Evolutionary conservation across 1,140 invertebrate species (phyloP).

Genomic region (Parasteatoda tepidariorum): DNA sequence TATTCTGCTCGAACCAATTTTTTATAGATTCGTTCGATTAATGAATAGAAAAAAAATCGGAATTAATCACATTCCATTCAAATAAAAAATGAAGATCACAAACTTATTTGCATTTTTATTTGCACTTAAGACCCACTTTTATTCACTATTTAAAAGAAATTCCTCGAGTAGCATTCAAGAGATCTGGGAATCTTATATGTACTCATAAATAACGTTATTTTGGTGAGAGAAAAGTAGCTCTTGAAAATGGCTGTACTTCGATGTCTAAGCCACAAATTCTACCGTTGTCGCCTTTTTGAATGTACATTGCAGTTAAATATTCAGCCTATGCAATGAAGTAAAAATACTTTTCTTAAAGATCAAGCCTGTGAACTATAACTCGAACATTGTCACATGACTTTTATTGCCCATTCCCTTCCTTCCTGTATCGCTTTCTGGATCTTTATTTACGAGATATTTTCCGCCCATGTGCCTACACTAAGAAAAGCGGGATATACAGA

Average conservation of each 20-base stretch:
- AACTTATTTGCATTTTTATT: too few relatives aligned
- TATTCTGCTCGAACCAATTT: too few relatives aligned
- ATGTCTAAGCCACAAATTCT: conserved; percentile 27
- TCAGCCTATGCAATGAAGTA: conserved; percentile 39
- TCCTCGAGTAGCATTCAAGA: background rate
- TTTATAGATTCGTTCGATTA: too few relatives aligned
- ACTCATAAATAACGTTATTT: background rate
- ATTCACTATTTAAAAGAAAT: background rate
- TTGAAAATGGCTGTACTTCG: background rate
- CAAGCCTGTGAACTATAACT: conserved; percentile 50
- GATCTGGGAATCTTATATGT: background rate
- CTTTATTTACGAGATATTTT: conserved; percentile 60
- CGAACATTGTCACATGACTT: conserved; percentile 56
- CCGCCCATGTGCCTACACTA: conserved; percentile 31
- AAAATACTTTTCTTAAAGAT: conserved; percentile 52
- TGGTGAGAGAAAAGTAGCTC: background rate
- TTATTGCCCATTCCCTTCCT: conserved; percentile 54
- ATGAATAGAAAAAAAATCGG: too few relatives aligned
- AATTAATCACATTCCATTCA: too few relatives aligned
- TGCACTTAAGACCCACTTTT: background rate
- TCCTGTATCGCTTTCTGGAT: conserved; percentile 40
- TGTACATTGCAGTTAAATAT: conserved; percentile 53
- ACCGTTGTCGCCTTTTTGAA: conserved; percentile 44
- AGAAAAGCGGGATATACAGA: conserved; percentile 51
- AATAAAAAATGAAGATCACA: too few relatives aligned